Percentiles rank a stretch among this genome's conserved stretches.
These are phyloP conservation scores for Drosophila bocqueti DNA, from an alignment of 1,140 invertebrate species.

Conservation along the genomic window DNA sequence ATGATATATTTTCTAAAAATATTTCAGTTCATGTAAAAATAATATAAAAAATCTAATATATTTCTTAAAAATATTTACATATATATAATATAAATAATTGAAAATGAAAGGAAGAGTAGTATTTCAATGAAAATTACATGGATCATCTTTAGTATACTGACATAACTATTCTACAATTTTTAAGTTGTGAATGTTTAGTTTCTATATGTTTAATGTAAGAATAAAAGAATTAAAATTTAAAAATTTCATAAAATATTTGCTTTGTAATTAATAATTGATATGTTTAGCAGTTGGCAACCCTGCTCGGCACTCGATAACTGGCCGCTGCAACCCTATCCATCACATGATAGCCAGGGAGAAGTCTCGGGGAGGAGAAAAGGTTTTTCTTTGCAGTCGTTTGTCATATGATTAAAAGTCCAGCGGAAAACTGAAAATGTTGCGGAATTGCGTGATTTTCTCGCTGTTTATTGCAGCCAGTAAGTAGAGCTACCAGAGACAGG, in stretches of 20 bases:
- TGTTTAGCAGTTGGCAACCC: slow-evolving; percentile 2
- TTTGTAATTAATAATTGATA: not conserved
- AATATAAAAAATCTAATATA: too few relatives aligned
- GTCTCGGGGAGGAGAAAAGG: slow-evolving; percentile 44
- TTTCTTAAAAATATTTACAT: too few relatives aligned
- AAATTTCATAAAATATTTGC: too few relatives aligned
- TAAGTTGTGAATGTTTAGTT: too few relatives aligned
- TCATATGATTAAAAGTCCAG: slow-evolving; percentile 84
- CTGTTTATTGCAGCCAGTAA: slow-evolving; percentile 82
- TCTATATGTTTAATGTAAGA: not conserved
- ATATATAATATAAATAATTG: too few relatives aligned
- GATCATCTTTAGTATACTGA: too few relatives aligned
- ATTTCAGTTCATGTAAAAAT: too few relatives aligned
- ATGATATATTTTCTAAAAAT: too few relatives aligned
- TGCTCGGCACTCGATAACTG: slow-evolving; percentile 36
- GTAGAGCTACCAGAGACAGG: slow-evolving; percentile 37
- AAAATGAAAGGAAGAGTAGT: too few relatives aligned
- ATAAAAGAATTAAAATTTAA: too few relatives aligned
- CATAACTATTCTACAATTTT: not conserved
- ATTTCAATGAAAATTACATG: too few relatives aligned
- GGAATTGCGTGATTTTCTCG: slow-evolving; percentile 71
- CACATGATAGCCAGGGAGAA: slow-evolving; percentile 71
- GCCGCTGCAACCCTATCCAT: slow-evolving; percentile 38
- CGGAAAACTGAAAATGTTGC: slow-evolving; percentile 80
- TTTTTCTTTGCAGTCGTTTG: slow-evolving; percentile 79